Evolutionary conservation across 1,140 invertebrate species (phyloP), one percentile per base, ranked within the genome.

Genomic region (Hormaphis cornu): DNA sequence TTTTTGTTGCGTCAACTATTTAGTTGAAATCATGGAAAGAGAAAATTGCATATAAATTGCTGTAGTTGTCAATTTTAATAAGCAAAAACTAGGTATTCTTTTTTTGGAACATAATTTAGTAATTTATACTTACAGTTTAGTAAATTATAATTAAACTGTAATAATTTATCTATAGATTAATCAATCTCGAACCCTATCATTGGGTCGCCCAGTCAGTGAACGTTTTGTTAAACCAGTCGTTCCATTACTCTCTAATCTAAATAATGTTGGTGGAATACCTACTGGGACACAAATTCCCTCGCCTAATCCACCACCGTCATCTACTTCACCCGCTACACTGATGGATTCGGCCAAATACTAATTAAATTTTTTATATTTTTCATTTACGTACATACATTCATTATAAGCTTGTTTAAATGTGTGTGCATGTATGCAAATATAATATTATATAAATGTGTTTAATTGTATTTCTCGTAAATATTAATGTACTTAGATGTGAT

Each of bases 291-390:
- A 71, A 44, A 63, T 71, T 42, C 70, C 58, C n/a, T 66, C 59
- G 2, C 70, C 70, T 9, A 71, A 66, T 71, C 37, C 58, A 35
- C 37, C 58, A 2, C 28, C 56, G 37, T 33, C 58, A 6, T 61
- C 54, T 26, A 54, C 58, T 28, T 71, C 59, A 14, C 59, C 70
- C 18, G 58, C 46, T 22, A 71, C 70, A 37, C 24, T 61, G 12
- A 42, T 53, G 48, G 70, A 71, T 66, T 71, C 70, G 20, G 70
- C 59, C 44, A 71, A 71, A 28, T 71, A 40, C 46, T 71, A 71
- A 30, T 20, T 33, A 50, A 16, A 35, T 50, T 18, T 53, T 58
- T 24, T 35, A 22, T 58, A 22, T 40, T 56, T 40, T n/a, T 42
- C 12, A 40, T 56, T 6, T 40, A 37, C 12, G 24, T 22, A 37